Evolutionary conservation across 2,888 invertebrate genomes (phyloP).

Genomic region (Caenorhabditis uteleia): DNA sequence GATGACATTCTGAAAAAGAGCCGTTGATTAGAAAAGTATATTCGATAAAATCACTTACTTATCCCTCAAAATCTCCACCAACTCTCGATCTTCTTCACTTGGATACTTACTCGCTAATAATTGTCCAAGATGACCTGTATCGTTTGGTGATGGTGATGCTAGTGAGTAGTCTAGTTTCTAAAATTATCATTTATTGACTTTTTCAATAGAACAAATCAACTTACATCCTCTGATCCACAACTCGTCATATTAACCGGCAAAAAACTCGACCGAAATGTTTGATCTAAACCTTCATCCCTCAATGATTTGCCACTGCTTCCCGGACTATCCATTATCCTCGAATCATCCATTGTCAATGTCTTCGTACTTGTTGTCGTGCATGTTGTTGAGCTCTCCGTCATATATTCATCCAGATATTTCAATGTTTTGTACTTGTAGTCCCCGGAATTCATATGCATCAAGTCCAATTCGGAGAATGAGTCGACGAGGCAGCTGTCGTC

Average conservation of each 20-base stretch:
- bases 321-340: slow-evolving; percentile 29
- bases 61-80: slow-evolving; percentile 24
- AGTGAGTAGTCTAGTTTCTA: background rate
- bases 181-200: background rate
- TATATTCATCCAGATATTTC: slow-evolving; percentile 52
- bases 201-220: background rate
- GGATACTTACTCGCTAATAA: slow-evolving; percentile 31
- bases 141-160: slow-evolving; percentile 35
- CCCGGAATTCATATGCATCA: slow-evolving; percentile 8
- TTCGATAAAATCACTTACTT: slow-evolving; percentile 8
- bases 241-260: slow-evolving; percentile 1
- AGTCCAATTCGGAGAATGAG: slow-evolving; percentile 16
- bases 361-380: slow-evolving; percentile 36
- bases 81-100: slow-evolving; percentile 28
- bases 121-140: slow-evolving; percentile 26
- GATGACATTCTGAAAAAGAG: background rate
- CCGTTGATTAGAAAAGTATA: background rate
- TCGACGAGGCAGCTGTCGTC: slow-evolving; percentile 19
- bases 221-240: slow-evolving; percentile 1
- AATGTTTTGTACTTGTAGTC: slow-evolving; percentile 32
- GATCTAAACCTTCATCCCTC: slow-evolving; percentile 27
- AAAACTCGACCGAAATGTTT: slow-evolving; percentile 14
- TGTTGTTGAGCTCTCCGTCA: slow-evolving; percentile 46
- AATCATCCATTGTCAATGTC: slow-evolving; percentile 45
- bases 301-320: slow-evolving; percentile 28